Evolutionary conservation across 2,113 vertebrate species (phyloP).

Genomic region (Jaculus jaculus): DNA sequence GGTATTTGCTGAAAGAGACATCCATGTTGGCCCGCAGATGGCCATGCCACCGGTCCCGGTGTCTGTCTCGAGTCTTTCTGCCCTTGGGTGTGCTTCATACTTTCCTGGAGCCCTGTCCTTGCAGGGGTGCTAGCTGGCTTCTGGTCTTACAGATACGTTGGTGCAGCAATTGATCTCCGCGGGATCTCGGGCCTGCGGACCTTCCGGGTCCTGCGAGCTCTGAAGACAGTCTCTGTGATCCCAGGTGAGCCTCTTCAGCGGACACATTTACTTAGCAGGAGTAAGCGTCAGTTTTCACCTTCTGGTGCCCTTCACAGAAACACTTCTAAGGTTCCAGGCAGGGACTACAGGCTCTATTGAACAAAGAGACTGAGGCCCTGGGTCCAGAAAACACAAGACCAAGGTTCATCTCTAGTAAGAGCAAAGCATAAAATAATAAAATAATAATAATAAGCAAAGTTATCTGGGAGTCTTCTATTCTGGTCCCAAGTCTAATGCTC

Average conservation of each 20-base stretch:
- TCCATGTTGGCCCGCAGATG: not conserved
- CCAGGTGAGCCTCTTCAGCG: slow-evolving; percentile 89
- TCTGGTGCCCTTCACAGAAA: not conserved
- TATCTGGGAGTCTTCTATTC: not conserved
- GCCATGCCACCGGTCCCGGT: not conserved
- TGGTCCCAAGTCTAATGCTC: not conserved
- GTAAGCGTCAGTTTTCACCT: not conserved
- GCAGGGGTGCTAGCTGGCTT: slow-evolving; percentile 2
- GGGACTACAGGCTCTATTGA: not conserved
- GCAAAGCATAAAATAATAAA: not conserved
- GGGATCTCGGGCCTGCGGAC: slow-evolving; percentile 93
- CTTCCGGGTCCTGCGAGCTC: slow-evolving; percentile 94
- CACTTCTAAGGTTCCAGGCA: not conserved
- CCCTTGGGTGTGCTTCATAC: not conserved
- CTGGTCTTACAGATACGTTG: slow-evolving; percentile 88
- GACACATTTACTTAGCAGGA: not conserved
- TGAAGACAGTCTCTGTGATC: slow-evolving; percentile 96
- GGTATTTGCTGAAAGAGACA: not conserved
- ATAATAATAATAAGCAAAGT: no score
- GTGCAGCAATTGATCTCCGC: slow-evolving; percentile 86
- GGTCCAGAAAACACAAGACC: not conserved
- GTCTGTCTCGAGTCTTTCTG: not conserved
- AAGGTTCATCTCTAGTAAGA: not conserved
- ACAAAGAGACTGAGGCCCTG: not conserved
- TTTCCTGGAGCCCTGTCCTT: not conserved